Conservation (phyloP, 2,797 vertebrate genomes). For the Danio choprae region DNA sequence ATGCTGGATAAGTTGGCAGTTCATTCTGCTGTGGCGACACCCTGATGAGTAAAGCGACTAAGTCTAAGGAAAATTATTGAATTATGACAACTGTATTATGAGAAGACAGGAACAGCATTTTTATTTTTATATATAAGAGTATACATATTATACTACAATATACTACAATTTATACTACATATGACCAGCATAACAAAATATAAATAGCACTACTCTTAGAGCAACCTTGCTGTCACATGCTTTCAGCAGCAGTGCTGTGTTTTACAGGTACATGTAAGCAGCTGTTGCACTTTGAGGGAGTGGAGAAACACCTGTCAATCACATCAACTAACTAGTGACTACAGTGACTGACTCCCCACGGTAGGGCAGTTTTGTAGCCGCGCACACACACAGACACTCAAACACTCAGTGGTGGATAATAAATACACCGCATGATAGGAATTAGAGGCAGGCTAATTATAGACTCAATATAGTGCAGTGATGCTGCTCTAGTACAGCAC, state of each 20-base stretch:
- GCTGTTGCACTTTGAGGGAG: not conserved
- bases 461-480: slow-evolving; percentile 30
- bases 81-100: no score
- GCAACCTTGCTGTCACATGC: not conserved
- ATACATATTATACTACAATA: no score
- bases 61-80: no score
- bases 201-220: not conserved
- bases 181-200: no score
- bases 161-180: no score
- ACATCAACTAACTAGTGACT: slow-evolving; percentile 25
- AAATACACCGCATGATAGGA: slow-evolving; percentile 23
- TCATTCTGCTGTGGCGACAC: no score
- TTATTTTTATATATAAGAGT: no score
- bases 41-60: no score
- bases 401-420: slow-evolving; percentile 45
- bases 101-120: no score
- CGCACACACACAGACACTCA: not conserved
- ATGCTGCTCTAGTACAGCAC: slow-evolving; percentile 16
- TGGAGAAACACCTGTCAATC: slow-evolving; percentile 53
- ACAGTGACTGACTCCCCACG: slow-evolving; percentile 38
- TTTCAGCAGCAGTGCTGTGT: not conserved
- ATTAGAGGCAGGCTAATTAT: slow-evolving; percentile 53
- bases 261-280: not conserved
- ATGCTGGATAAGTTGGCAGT: no score
- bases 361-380: slow-evolving; percentile 23